phyloP scores from a whole-genome alignment of 2,888 invertebrate species.

The Cheiracanthium punctorium region DNA sequence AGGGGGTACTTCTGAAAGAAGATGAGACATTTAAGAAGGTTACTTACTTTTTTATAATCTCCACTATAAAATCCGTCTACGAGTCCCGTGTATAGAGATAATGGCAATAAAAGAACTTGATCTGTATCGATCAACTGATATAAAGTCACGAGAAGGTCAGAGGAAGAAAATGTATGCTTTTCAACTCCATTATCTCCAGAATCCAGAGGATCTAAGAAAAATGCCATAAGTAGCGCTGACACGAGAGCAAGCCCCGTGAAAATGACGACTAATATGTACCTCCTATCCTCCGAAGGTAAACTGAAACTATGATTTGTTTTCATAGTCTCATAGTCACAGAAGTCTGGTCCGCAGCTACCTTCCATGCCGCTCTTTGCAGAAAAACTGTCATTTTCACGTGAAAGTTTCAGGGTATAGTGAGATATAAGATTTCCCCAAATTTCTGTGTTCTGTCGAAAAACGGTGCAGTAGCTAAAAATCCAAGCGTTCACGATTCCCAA shows the following conservation, averaged over 20 bases:
- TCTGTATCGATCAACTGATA: conserved; percentile 91
- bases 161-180: background rate
- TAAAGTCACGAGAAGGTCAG: conserved; percentile 87
- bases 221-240: conserved; percentile 89
- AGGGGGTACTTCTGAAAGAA: too few relatives aligned
- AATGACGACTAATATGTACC: conserved; percentile 91
- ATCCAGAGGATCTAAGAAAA: conserved; percentile 92
- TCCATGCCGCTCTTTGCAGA: background rate
- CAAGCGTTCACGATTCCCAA: conserved; percentile 90
- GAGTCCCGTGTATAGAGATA: conserved; percentile 97
- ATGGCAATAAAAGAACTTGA: conserved; percentile 93
- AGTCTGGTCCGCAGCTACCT: conserved; percentile 62
- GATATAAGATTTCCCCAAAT: conserved; percentile 97
- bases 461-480: conserved; percentile 99
- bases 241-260: conserved; percentile 90
- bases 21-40: too few relatives aligned
- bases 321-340: conserved; percentile 49
- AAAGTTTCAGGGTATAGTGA: conserved; percentile 78
- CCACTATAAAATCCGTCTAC: conserved; percentile 98
- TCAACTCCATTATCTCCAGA: conserved; percentile 79
- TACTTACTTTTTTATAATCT: conserved; percentile 77
- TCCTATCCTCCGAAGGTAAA: conserved; percentile 88
- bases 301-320: conserved; percentile 80
- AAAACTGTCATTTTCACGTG: background rate
- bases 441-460: conserved; percentile 98